Percentiles rank a stretch among this genome's conserved stretches.
These are phyloP conservation scores for Drosophila sordidula DNA, from an alignment of 2,888 invertebrate genomes.

Conservation along the genomic window DNA sequence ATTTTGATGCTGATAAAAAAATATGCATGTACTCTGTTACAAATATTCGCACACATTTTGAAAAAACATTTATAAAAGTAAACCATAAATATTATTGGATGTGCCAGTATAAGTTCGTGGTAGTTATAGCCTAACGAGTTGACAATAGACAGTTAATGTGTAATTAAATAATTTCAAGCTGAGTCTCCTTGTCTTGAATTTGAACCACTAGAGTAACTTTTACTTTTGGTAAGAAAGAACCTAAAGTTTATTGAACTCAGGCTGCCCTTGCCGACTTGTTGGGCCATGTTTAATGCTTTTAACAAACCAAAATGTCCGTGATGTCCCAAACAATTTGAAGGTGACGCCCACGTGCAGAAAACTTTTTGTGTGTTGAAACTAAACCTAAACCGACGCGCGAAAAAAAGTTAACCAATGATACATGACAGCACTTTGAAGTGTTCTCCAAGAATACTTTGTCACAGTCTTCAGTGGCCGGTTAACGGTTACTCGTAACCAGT, in stretches of 20 bases:
- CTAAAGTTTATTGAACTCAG: slow-evolving; percentile 18
- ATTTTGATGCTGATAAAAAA: too few species aligned
- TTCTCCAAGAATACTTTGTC: slow-evolving; percentile 12
- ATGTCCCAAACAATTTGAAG: slow-evolving; percentile 2
- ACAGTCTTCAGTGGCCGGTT: slow-evolving; percentile 7
- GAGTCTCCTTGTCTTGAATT: background rate
- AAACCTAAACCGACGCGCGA: background rate
- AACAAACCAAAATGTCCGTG: slow-evolving; percentile 17
- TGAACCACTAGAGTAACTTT: background rate
- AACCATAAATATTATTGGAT: too few species aligned
- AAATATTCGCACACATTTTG: too few species aligned
- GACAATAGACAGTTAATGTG: background rate
- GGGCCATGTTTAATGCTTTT: slow-evolving; percentile 21
- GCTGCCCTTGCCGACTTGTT: background rate
- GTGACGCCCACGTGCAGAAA: slow-evolving; percentile 15
- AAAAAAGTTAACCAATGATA: background rate
- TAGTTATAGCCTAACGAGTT: background rate
- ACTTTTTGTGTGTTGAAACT: slow-evolving; percentile 7
- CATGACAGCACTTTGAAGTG: slow-evolving; percentile 9
- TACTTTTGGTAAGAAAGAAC: background rate
- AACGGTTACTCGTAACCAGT: background rate
- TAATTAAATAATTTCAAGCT: background rate
- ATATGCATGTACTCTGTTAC: too few species aligned
- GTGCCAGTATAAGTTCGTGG: too few species aligned
- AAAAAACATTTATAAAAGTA: too few species aligned